phyloP scores from a whole-genome alignment of 2,888 invertebrate genomes.

The Toxonevra muliebris region DNA sequence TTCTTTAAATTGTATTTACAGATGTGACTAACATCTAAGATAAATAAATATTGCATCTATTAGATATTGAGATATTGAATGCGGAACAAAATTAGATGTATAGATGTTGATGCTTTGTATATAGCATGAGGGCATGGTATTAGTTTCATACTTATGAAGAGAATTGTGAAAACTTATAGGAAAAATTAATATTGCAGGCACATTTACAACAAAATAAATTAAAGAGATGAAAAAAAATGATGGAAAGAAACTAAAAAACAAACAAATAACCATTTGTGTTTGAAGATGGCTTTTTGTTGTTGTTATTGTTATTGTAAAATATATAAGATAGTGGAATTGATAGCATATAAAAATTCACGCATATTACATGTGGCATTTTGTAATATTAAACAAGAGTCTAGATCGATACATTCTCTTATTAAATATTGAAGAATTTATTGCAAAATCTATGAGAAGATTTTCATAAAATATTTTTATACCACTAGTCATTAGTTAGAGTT shows the following conservation, averaged over 20 bases:
- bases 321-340: too few species aligned
- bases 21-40: constrained; percentile 33
- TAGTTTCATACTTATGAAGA: constrained; percentile 1
- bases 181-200: constrained; percentile 21
- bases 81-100: neutral
- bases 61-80: constrained; percentile 11
- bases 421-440: too few species aligned
- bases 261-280: neutral
- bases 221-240: neutral
- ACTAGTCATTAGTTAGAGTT: too few species aligned
- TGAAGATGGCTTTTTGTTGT: neutral
- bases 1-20: constrained; percentile 35
- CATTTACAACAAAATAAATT: neutral
- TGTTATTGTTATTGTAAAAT: neutral
- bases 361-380: too few species aligned
- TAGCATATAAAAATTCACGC: too few species aligned
- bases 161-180: constrained; percentile 8
- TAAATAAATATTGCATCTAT: constrained; percentile 29
- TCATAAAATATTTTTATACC: too few species aligned
- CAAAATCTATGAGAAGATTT: too few species aligned
- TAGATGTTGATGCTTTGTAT: neutral
- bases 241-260: too few species aligned
- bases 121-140: neutral
- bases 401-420: too few species aligned
- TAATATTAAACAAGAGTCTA: too few species aligned